Percentiles rank a stretch among this genome's conserved stretches.
Evolutionary conservation across 2,797 vertebrate species (phyloP).

Genomic region (Girardinus metallicus): DNA sequence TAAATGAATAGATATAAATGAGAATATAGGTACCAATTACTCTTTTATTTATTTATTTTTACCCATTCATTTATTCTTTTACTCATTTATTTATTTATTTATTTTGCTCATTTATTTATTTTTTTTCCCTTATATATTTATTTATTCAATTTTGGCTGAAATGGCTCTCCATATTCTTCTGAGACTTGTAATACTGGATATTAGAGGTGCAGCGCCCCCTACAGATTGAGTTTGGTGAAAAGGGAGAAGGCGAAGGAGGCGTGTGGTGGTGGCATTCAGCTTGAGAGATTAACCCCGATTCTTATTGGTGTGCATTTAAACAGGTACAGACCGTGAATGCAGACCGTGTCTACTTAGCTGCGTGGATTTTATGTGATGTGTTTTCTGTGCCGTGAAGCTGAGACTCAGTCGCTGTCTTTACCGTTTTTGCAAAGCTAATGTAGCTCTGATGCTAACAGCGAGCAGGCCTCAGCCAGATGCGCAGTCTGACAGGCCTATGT

Average conservation of each 20-base stretch:
- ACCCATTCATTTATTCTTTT: too few relatives aligned
- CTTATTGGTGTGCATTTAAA: conserved; percentile 63
- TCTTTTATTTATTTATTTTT: too few relatives aligned
- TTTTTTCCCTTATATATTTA: too few relatives aligned
- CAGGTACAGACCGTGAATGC: conserved; percentile 56
- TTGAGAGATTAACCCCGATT: conserved; percentile 50
- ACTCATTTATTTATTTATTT: too few relatives aligned
- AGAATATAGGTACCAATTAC: too few relatives aligned
- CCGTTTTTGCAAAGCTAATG: conserved; percentile 33
- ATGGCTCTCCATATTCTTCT: too few relatives aligned
- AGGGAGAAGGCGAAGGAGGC: conserved; percentile 52
- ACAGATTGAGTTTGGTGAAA: background rate
- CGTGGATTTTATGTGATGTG: background rate
- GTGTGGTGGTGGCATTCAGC: conserved; percentile 48
- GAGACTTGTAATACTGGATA: background rate
- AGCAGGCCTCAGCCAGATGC: conserved; percentile 35
- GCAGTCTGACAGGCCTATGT: conserved; percentile 26
- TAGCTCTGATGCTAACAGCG: conserved; percentile 44
- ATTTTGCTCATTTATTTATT: too few relatives aligned
- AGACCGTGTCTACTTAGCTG: accelerated
- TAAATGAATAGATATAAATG: too few relatives aligned
- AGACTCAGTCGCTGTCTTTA: background rate
- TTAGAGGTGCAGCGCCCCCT: conserved; percentile 20
- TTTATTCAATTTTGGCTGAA: too few relatives aligned
- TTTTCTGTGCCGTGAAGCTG: background rate